phyloP scores from a whole-genome alignment of 1,140 invertebrate species.

The Platyscapa corneri region DNA sequence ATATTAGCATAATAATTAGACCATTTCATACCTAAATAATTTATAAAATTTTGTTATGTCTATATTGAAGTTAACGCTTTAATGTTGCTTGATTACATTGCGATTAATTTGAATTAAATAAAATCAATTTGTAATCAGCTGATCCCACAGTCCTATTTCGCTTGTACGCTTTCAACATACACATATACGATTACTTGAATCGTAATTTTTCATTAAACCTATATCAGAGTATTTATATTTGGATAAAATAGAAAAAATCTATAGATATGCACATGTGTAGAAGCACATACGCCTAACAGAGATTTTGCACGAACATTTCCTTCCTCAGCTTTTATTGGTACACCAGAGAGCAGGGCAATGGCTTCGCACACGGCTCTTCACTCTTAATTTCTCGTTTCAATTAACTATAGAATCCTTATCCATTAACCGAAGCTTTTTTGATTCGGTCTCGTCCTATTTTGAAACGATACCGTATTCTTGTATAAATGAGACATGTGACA shows the following conservation, averaged over 20 bases:
- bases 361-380: background rate
- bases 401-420: constrained; percentile 51
- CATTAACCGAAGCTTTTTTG: constrained; percentile 41
- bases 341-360: background rate
- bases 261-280: background rate
- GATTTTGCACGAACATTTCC: constrained; percentile 16
- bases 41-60: too few relatives aligned
- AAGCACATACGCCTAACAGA: background rate
- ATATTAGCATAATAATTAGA: too few relatives aligned
- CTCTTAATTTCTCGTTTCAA: constrained; percentile 53
- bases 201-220: too few relatives aligned
- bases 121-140: too few relatives aligned
- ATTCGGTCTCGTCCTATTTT: background rate
- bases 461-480: background rate
- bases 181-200: too few relatives aligned
- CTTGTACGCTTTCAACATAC: too few relatives aligned
- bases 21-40: too few relatives aligned
- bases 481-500: constrained; percentile 35
- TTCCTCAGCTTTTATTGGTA: background rate
- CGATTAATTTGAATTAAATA: too few relatives aligned
- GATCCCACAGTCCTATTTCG: too few relatives aligned
- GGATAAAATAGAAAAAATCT: background rate
- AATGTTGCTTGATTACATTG: too few relatives aligned
- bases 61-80: too few relatives aligned
- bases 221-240: background rate